These are phyloP conservation scores for Plecturocebus donacophilus DNA, from an alignment of 2,113 vertebrate species.

Conservation along the genomic window DNA sequence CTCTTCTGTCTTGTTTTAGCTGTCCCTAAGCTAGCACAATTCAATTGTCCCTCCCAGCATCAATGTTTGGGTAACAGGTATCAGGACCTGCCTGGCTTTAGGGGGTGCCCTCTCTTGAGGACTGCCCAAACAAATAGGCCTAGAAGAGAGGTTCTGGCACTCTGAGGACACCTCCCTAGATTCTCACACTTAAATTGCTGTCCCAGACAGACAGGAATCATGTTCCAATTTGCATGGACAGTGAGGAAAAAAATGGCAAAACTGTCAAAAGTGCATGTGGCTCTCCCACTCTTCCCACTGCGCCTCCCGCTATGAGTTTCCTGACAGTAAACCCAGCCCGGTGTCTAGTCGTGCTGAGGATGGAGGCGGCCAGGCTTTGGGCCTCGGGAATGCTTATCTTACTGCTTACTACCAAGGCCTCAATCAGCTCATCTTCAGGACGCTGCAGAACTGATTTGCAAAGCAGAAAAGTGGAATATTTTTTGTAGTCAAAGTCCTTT, in stretches of 20 bases:
- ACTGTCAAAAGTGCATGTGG: background rate
- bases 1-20: background rate
- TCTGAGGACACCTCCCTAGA: background rate
- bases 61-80: rapidly evolving
- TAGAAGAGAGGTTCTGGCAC: background rate
- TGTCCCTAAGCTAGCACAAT: background rate
- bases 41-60: background rate
- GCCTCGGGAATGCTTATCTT: background rate
- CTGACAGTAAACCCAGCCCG: background rate
- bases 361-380: background rate
- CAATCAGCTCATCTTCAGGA: background rate
- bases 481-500: background rate
- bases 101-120: background rate
- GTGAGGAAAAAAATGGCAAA: background rate
- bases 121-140: background rate
- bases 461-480: background rate
- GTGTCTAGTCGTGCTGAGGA: background rate
- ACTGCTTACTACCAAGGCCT: background rate
- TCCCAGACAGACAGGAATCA: background rate
- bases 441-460: background rate
- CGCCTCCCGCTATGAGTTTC: rapidly evolving
- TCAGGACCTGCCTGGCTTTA: background rate
- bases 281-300: background rate
- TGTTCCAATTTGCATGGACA: background rate
- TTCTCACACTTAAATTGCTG: background rate